These are phyloP conservation scores for Gopherus evgoodei DNA, from an alignment of 2,113 vertebrate species.

Conservation along the genomic window DNA sequence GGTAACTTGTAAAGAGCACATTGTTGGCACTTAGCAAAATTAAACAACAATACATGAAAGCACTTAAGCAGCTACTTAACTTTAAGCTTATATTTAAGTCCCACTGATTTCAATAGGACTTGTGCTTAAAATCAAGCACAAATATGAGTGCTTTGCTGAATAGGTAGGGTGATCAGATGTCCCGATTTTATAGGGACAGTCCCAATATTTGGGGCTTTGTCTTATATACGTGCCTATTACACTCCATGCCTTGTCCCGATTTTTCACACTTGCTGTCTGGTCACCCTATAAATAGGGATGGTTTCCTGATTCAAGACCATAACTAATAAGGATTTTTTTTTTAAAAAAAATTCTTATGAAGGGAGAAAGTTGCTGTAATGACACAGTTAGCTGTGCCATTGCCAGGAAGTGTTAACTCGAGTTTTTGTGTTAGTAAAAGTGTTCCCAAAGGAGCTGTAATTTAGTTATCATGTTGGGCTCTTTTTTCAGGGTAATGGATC, in stretches of 20 bases:
- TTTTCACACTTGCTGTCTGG: too few species aligned
- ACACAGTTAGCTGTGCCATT: neutral
- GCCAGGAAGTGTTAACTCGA: neutral
- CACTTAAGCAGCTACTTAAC: neutral
- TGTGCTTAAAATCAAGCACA: neutral
- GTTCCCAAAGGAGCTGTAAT: neutral
- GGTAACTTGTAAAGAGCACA: neutral
- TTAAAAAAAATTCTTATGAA: neutral
- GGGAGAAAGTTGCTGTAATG: neutral
- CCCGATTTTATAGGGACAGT: too few species aligned
- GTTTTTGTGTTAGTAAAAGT: neutral
- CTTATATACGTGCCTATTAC: too few species aligned
- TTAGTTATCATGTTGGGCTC: neutral
- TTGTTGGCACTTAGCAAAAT: neutral
- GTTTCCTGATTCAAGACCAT: neutral
- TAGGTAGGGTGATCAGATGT: too few species aligned
- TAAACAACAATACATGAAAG: neutral
- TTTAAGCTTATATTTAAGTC: neutral
- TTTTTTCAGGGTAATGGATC: neutral
- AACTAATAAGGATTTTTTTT: neutral
- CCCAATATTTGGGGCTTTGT: too few species aligned
- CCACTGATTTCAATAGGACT: neutral
- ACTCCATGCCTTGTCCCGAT: too few species aligned
- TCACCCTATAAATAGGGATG: too few species aligned
- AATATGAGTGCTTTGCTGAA: neutral